Percentiles rank a stretch among this genome's conserved stretches.
Evolutionary conservation across 2,797 vertebrate genomes (phyloP).

Genomic region (Falco naumanni): DNA sequence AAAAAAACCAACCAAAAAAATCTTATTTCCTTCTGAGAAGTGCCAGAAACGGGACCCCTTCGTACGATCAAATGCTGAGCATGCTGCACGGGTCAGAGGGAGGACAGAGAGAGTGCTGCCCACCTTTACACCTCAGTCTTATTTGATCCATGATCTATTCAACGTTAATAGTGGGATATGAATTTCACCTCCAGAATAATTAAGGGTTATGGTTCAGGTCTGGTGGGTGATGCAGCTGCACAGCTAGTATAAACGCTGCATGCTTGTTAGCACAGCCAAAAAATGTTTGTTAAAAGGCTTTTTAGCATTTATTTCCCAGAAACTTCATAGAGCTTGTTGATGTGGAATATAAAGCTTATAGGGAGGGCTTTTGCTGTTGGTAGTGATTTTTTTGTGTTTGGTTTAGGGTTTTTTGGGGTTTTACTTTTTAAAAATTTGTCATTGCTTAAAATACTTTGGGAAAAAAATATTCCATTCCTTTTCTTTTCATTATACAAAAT

Average conservation of each 20-base stretch:
- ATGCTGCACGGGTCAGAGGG: background rate
- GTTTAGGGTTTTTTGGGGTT: background rate
- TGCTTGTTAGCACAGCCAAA: background rate
- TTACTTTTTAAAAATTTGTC: background rate
- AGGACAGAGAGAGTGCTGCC: background rate
- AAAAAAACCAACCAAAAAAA: background rate
- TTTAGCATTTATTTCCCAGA: background rate
- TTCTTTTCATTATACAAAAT: background rate
- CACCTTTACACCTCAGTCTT: background rate
- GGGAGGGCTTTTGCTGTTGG: background rate
- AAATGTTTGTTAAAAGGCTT: background rate
- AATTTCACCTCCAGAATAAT: background rate
- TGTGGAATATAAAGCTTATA: background rate
- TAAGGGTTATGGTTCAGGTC: background rate
- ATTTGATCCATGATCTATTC: background rate
- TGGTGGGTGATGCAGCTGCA: accelerated
- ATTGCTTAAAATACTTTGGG: background rate
- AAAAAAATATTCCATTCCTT: background rate
- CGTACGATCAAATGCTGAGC: background rate
- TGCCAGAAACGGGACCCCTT: background rate
- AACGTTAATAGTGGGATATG: background rate
- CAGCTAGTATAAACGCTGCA: background rate
- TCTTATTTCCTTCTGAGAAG: background rate
- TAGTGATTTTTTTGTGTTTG: background rate
- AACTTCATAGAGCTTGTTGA: background rate